Percentiles rank a stretch among this genome's conserved stretches.
These are phyloP conservation scores for Sialia sialis DNA, from an alignment of 2,113 vertebrate genomes.

Conservation along the genomic window DNA sequence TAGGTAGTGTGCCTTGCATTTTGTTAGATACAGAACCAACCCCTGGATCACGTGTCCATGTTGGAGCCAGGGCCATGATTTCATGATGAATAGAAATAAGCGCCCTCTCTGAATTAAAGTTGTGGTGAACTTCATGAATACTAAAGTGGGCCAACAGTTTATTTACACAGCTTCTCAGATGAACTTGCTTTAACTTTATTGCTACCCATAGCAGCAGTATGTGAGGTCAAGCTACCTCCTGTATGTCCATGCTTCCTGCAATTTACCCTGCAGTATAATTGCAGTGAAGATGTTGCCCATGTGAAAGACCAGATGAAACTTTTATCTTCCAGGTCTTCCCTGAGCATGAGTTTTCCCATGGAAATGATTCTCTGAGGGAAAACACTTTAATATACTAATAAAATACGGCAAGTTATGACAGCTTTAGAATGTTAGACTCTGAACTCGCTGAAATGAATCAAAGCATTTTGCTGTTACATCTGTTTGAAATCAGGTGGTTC, in stretches of 20 bases:
- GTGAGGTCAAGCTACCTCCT: neutral
- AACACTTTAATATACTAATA: neutral
- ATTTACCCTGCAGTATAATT: neutral
- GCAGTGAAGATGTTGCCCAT: neutral
- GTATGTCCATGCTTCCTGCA: neutral
- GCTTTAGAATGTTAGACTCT: neutral
- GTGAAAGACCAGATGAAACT: neutral
- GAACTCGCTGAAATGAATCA: slow-evolving; percentile 16
- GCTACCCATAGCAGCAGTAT: neutral
- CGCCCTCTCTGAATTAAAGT: neutral
- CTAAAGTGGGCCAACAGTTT: neutral
- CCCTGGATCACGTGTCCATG: neutral
- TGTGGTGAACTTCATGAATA: neutral
- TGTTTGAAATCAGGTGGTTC: neutral
- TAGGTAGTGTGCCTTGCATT: neutral
- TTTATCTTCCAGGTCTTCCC: neutral
- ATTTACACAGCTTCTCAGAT: neutral
- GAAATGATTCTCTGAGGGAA: neutral
- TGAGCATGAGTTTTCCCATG: neutral
- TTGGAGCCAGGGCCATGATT: neutral
- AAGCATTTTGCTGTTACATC: neutral
- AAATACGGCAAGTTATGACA: neutral
- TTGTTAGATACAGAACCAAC: neutral
- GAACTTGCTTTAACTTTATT: neutral
- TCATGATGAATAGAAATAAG: neutral